Evolutionary conservation across 2,797 vertebrate genomes (phyloP).

Genomic region (Typhlichthys subterraneus): DNA sequence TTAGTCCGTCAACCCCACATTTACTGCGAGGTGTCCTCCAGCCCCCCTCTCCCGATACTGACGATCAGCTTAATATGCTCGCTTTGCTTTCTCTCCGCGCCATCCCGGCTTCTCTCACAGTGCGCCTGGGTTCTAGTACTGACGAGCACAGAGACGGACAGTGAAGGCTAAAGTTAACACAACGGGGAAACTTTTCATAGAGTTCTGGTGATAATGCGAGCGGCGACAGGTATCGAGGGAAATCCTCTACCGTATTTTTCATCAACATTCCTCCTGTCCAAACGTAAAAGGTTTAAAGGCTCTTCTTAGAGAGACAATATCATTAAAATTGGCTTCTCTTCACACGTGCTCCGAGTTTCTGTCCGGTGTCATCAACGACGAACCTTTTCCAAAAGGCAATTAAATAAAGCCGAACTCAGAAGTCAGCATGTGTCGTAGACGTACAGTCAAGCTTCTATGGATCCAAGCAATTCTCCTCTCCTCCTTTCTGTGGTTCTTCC

Average conservation of each 20-base stretch:
- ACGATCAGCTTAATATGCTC: slow-evolving; percentile 35
- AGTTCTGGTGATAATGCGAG: no score
- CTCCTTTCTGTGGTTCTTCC: slow-evolving; percentile 3
- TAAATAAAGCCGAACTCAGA: neutral
- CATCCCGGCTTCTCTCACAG: slow-evolving; percentile 27
- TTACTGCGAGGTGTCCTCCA: slow-evolving; percentile 31
- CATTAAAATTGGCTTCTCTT: slow-evolving; percentile 42
- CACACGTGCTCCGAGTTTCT: slow-evolving; percentile 7
- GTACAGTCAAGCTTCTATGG: neutral
- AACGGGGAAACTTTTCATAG: neutral
- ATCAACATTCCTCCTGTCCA: slow-evolving; percentile 50
- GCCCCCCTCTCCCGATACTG: slow-evolving; percentile 28
- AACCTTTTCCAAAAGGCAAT: neutral
- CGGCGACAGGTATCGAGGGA: neutral
- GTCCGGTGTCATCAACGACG: slow-evolving; percentile 12
- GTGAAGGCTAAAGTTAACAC: slow-evolving; percentile 23
- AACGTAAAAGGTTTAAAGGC: neutral
- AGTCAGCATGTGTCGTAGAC: neutral
- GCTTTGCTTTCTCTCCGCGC: slow-evolving; percentile 33
- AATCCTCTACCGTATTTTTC: slow-evolving; percentile 42
- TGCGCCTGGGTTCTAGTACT: slow-evolving; percentile 42
- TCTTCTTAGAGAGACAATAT: neutral
- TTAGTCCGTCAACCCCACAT: slow-evolving; percentile 13
- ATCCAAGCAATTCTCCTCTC: slow-evolving; percentile 2
- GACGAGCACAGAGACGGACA: slow-evolving; percentile 43